Percentiles rank a stretch among this genome's conserved stretches.
These are phyloP conservation scores for Isurus oxyrinchus DNA, from an alignment of 2,113 vertebrate genomes.

Conservation along the genomic window DNA sequence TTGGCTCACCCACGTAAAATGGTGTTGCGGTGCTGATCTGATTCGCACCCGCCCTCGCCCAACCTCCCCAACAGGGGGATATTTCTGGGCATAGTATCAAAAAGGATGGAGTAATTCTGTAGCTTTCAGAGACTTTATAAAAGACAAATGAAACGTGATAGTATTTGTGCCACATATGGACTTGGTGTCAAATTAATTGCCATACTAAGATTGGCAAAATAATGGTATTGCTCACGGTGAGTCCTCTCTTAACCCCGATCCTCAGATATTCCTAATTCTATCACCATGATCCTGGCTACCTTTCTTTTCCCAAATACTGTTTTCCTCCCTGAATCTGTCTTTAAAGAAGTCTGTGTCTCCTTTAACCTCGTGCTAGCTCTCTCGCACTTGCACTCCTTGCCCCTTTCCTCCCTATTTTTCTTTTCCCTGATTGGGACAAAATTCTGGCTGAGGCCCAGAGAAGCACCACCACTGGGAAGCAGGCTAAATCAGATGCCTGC, in stretches of 20 bases:
- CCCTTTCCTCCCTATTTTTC: background rate
- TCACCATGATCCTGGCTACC: background rate
- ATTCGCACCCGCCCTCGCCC: too few species aligned
- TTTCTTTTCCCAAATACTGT: background rate
- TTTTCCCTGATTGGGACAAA: background rate
- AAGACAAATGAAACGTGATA: background rate
- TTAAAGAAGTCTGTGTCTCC: background rate
- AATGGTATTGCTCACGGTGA: too few species aligned
- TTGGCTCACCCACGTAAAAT: too few species aligned
- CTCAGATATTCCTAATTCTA: background rate
- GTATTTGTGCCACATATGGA: background rate
- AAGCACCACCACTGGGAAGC: background rate
- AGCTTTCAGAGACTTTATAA: background rate
- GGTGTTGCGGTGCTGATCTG: too few species aligned
- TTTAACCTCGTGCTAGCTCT: background rate
- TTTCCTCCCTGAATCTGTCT: background rate
- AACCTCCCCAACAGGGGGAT: too few species aligned
- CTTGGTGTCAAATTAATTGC: background rate
- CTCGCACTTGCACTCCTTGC: background rate
- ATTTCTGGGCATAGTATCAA: background rate
- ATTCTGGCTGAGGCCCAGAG: background rate
- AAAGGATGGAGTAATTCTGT: background rate
- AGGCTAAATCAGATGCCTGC: background rate
- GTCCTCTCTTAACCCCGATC: background rate
- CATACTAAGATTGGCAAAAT: background rate